phyloP scores from a whole-genome alignment of 2,797 vertebrate species.

The Chelidonichthys spinosus region DNA sequence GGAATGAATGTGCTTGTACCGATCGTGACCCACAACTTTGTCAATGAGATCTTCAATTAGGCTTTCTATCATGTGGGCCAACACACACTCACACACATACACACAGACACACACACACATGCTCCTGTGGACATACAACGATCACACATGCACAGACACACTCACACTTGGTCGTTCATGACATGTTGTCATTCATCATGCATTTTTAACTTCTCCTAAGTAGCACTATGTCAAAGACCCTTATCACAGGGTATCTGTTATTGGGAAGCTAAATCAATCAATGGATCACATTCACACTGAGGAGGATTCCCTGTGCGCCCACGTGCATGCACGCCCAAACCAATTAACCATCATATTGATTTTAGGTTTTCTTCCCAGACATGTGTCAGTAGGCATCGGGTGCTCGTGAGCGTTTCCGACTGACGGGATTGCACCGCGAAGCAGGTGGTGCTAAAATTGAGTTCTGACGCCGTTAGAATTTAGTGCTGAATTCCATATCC shows the following conservation, averaged over 20 bases:
- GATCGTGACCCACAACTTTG: conserved; percentile 49
- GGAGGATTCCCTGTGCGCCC: conserved; percentile 34
- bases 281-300: conserved; percentile 50
- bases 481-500: conserved; percentile 68
- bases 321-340: conserved; percentile 31
- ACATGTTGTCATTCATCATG: background rate
- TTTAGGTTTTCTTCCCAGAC: conserved; percentile 50
- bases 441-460: conserved; percentile 44
- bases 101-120: conserved; percentile 4
- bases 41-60: conserved; percentile 68
- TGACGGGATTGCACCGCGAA: conserved; percentile 59
- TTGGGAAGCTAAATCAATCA: conserved; percentile 53
- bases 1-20: conserved; percentile 60
- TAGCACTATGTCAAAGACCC: conserved; percentile 37
- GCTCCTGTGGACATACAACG: conserved; percentile 11
- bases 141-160: background rate
- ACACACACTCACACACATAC: conserved; percentile 13
- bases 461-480: conserved; percentile 52
- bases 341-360: conserved; percentile 76
- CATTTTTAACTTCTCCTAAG: conserved; percentile 40
- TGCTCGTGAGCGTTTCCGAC: conserved; percentile 65
- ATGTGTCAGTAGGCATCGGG: conserved; percentile 61
- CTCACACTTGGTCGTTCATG: background rate
- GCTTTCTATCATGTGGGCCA: conserved; percentile 57
- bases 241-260: conserved; percentile 48